A percentile compares a stretch with the other conserved stretches of the same genome.
These are phyloP conservation scores for Pachycephala philippinensis DNA, from an alignment of 2,113 vertebrate genomes.

Conservation along the genomic window DNA sequence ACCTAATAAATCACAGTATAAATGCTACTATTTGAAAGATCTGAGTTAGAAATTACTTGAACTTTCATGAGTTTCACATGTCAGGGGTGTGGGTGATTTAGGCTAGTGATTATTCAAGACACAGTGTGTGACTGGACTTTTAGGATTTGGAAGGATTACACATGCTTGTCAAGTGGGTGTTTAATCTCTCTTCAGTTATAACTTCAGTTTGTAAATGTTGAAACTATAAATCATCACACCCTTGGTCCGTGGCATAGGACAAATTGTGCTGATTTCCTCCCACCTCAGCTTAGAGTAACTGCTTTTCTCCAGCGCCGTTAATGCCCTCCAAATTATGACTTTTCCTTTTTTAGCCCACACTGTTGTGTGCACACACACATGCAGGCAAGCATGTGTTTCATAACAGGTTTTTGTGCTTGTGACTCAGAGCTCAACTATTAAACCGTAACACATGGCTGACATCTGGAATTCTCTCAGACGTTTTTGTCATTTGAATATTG, in stretches of 20 bases:
- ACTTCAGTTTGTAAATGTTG: neutral
- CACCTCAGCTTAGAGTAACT: neutral
- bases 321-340: neutral
- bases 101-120: neutral
- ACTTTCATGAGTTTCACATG: neutral
- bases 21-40: neutral
- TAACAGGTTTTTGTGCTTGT: conserved; percentile 20
- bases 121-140: neutral
- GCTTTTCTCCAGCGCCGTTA: neutral
- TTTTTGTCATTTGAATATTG: conserved; percentile 1
- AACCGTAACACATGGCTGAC: conserved; percentile 33
- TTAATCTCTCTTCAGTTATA: neutral
- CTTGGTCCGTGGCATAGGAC: neutral
- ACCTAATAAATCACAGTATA: neutral
- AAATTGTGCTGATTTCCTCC: neutral
- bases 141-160: neutral
- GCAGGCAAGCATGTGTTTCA: neutral
- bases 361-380: neutral
- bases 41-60: neutral
- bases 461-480: neutral
- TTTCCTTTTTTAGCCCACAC: neutral
- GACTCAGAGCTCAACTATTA: conserved; percentile 46
- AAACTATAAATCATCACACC: neutral
- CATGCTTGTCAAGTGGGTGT: neutral
- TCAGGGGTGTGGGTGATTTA: neutral